Conservation (phyloP, 2,113 vertebrate genomes). For the Ammodytes marinus region DNA sequence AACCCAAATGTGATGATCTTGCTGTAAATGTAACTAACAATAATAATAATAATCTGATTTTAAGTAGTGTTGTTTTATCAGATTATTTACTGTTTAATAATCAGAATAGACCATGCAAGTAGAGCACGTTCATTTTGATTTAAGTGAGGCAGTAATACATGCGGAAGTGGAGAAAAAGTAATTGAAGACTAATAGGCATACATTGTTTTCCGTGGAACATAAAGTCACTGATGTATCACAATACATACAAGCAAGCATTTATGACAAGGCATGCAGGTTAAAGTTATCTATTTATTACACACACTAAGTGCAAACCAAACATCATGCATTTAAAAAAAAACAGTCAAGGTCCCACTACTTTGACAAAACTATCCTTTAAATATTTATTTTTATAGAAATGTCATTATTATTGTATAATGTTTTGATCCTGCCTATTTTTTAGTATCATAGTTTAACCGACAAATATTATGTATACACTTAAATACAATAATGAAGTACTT, state of each 20-base stretch:
- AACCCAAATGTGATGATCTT: neutral
- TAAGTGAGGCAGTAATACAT: constrained; percentile 2
- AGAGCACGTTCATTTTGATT: neutral
- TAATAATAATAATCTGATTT: neutral
- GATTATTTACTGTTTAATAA: neutral
- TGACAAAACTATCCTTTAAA: neutral
- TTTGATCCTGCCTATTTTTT: neutral
- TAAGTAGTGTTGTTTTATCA: neutral
- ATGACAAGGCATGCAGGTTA: constrained; percentile 84
- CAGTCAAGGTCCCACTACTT: neutral
- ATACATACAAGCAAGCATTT: constrained; percentile 66
- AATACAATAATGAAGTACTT: constrained; percentile 4
- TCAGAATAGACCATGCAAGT: neutral
- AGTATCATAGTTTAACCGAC: neutral
- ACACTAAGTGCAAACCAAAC: constrained; percentile 69
- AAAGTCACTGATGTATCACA: constrained; percentile 33
- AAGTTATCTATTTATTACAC: constrained; percentile 82
- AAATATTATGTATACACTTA: neutral
- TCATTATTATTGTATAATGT: neutral
- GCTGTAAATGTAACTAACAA: neutral
- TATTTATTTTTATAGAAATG: neutral
- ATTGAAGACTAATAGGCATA: neutral
- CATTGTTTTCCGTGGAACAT: constrained; percentile 53
- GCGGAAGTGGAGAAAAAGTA: neutral
- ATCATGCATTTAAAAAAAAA: constrained; percentile 55